Evolutionary conservation across 2,113 vertebrate species (phyloP), one percentile per base, ranked within the genome.

Genomic region (Forbesichthys agassizii): DNA sequence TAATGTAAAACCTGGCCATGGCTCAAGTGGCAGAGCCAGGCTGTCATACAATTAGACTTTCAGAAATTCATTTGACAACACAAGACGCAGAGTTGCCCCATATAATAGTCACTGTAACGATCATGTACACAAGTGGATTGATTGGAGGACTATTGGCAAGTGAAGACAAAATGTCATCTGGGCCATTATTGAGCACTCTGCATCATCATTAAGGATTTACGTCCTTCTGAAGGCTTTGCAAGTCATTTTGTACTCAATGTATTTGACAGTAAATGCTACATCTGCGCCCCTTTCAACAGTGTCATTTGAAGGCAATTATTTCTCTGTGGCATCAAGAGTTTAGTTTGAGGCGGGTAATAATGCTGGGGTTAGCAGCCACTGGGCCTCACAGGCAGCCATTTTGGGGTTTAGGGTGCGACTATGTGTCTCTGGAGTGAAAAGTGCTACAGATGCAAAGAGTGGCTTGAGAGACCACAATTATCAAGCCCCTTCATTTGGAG

Each of bases 331-430:
- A 79, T 74, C 83, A 84, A 75, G 62, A 64, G 63, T 33, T 66
- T 76, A 64, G 77, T 79, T 56, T 47, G 69, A 74, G 63, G 27
- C 12, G 73, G 71, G 77, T 69, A 84, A 86, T 80, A 78, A 79
- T 33, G 68, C 20, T 61, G 62, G 47, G 62, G 53, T 46, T 16
- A 66, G 59, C 52, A 36, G 53, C 46, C 2, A 6, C 74, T 51
- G 71, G 4, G 71, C 77, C 79, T 71, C 76, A 20, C 63, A 67
- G 27, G 66, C 83, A 49, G 69, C 62, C 73, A 76, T 84, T 84
- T 75, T 68, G 70, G 81, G 87, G 78, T 90, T 89, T 87, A 88
- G 87, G 89, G 88, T 74, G 78, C 82, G 90, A 89, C 91, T 88
- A 14, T 0, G 66, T 71, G 91, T 91, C 91, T 91, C 89, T 87